A percentile compares a stretch with the other conserved stretches of the same genome.
Evolutionary conservation across 2,797 vertebrate genomes (phyloP).

Genomic region (Silurus aristotelis): DNA sequence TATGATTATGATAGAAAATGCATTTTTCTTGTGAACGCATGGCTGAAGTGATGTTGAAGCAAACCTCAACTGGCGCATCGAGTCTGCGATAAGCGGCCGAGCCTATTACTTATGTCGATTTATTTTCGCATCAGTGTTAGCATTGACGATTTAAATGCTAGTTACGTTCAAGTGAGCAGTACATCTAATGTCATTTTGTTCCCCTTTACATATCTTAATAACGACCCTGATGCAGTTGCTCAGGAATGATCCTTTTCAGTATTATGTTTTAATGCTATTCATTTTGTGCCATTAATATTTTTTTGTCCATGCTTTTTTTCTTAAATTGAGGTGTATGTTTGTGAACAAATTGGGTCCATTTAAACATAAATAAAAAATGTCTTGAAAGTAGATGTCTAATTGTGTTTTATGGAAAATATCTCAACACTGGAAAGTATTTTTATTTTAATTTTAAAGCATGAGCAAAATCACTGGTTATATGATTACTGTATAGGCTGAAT

Average conservation of each 20-base stretch:
- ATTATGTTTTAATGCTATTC: slow-evolving; percentile 6
- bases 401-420: neutral
- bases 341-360: slow-evolving; percentile 42
- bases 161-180: slow-evolving; percentile 1
- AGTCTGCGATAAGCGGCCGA: neutral
- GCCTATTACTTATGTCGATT: neutral
- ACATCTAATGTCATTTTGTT: neutral
- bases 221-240: slow-evolving; percentile 1
- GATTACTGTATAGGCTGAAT: neutral
- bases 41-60: slow-evolving; percentile 14
- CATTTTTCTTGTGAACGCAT: slow-evolving; percentile 25
- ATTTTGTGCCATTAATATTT: neutral
- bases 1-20: neutral
- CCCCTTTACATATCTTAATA: neutral
- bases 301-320: slow-evolving; percentile 1
- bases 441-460: neutral
- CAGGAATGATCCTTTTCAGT: slow-evolving; percentile 15
- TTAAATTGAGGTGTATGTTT: slow-evolving; percentile 39
- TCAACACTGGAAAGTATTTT: neutral
- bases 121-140: neutral
- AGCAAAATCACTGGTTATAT: neutral
- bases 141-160: neutral
- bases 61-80: slow-evolving; percentile 3
- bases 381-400: slow-evolving; percentile 29
- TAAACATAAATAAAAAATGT: slow-evolving; percentile 42